Conservation (phyloP, 2,888 invertebrate genomes). For the Cephus pygmeus region DNA sequence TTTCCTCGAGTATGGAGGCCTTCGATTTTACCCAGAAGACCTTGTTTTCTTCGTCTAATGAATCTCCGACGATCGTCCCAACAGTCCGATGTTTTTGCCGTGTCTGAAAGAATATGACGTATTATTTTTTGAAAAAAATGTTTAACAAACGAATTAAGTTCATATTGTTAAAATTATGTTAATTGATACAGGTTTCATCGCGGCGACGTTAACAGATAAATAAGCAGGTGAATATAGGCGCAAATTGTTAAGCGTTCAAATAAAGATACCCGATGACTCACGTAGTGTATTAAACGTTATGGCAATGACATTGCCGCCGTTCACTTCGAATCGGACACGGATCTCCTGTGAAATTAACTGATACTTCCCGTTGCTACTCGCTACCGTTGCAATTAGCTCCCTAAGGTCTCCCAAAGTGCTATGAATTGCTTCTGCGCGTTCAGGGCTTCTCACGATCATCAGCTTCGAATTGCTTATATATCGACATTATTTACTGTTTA, state of each 20-base stretch:
- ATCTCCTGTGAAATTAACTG: neutral
- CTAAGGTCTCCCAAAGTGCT: neutral
- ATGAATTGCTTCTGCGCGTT: neutral
- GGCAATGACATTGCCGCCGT: constrained; percentile 12
- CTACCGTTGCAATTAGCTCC: neutral
- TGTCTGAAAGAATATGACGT: neutral
- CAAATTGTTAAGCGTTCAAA: neutral
- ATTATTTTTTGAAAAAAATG: neutral
- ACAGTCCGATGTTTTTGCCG: neutral
- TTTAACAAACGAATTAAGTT: too few relatives aligned
- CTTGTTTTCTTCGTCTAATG: neutral
- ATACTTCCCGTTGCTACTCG: neutral
- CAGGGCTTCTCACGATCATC: neutral
- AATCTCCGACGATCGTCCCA: neutral
- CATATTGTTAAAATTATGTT: neutral
- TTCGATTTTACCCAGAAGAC: neutral
- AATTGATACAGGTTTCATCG: neutral
- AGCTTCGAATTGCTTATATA: neutral
- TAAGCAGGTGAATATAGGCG: neutral
- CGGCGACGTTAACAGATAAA: neutral
- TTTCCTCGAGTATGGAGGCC: neutral
- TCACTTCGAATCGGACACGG: constrained; percentile 3
- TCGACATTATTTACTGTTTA: neutral
- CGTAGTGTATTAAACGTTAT: neutral
- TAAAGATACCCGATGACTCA: neutral